Conservation (phyloP, 2,888 invertebrate genomes). For the Machimus atricapillus region DNA sequence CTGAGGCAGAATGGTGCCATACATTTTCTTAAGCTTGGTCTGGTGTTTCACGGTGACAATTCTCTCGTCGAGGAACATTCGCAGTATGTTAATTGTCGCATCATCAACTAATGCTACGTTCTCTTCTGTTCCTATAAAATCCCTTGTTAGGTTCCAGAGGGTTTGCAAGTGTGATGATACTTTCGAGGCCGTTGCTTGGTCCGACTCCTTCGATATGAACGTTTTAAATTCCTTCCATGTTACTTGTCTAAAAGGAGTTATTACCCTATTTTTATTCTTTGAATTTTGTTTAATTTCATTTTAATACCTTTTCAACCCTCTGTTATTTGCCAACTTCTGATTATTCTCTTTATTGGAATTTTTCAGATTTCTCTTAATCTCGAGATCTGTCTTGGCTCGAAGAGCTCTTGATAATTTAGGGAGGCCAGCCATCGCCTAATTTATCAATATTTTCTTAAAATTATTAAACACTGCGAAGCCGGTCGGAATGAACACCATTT, state of each 20-base stretch:
- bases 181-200: slow-evolving; percentile 55
- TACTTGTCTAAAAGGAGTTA: slow-evolving; percentile 59
- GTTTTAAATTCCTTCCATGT: slow-evolving; percentile 65
- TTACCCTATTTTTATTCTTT: neutral
- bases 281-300: neutral
- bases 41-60: slow-evolving; percentile 68
- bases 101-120: slow-evolving; percentile 69
- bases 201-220: slow-evolving; percentile 58
- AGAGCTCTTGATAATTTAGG: slow-evolving; percentile 73
- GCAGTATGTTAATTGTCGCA: slow-evolving; percentile 68
- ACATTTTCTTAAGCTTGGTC: slow-evolving; percentile 67
- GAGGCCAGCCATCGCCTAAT: slow-evolving; percentile 52
- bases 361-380: slow-evolving; percentile 56
- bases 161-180: slow-evolving; percentile 59
- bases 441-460: neutral
- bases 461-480: neutral
- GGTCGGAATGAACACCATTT: neutral
- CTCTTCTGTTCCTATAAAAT: slow-evolving; percentile 66
- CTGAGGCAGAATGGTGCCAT: slow-evolving; percentile 67
- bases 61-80: slow-evolving; percentile 68
- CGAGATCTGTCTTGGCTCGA: slow-evolving; percentile 69
- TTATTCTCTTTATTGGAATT: slow-evolving; percentile 46
- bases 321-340: slow-evolving; percentile 43
- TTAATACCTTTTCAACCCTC: slow-evolving; percentile 46
- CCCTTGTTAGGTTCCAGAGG: slow-evolving; percentile 59